Evolutionary conservation across 2,113 vertebrate genomes (phyloP).

Genomic region (Gasterosteus aculeatus): DNA sequence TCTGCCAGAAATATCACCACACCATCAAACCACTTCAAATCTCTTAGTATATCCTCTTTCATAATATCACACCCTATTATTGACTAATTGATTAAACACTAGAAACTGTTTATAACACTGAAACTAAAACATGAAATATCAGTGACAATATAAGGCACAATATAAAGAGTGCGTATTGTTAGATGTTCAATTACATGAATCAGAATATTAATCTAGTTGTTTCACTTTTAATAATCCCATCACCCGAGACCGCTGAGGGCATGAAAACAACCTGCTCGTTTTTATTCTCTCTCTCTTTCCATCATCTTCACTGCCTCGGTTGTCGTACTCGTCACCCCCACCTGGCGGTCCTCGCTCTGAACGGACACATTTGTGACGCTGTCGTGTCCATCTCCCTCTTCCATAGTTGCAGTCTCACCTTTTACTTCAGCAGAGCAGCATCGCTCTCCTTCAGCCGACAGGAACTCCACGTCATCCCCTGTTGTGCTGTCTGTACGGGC

Average conservation of each 20-base stretch:
- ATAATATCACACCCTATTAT: conserved; percentile 1
- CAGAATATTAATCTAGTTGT: not conserved
- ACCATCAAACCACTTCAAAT: conserved; percentile 21
- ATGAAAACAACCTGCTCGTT: not conserved
- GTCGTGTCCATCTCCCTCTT: not conserved
- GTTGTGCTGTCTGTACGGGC: conserved; percentile 27
- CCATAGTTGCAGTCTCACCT: conserved; percentile 11
- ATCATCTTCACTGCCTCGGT: not conserved
- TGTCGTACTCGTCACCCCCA: not conserved
- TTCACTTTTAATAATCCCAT: not conserved
- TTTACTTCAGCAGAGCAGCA: conserved; percentile 20
- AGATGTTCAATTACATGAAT: not conserved
- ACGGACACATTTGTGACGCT: not conserved
- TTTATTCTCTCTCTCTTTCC: not conserved
- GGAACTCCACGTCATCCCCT: not conserved
- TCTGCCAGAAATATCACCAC: conserved; percentile 1
- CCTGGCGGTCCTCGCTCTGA: not conserved
- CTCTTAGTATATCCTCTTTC: not conserved
- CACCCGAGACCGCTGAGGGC: not conserved
- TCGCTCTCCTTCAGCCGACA: conserved; percentile 4
- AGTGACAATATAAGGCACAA: not conserved
- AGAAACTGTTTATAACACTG: not conserved
- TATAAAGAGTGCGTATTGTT: not conserved
- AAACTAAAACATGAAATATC: conserved; percentile 6
- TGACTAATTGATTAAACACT: not conserved